Base-by-base conservation (phyloP, 2,797 vertebrate genomes). In the Neosilurus hyrtlii region DNA sequence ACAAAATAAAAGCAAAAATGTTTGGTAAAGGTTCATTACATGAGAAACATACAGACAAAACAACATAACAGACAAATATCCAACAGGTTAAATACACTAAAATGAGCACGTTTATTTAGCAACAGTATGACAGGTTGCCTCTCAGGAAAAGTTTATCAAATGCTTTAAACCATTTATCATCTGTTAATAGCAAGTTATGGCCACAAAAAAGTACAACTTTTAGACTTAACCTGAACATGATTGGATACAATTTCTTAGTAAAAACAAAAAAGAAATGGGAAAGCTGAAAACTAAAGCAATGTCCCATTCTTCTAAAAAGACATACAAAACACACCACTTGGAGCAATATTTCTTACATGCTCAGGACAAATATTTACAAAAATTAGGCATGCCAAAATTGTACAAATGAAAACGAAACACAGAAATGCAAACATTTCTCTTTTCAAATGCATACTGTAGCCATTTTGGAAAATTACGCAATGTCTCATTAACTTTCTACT, bases 241-340 rank as follows among this genome's bases (percentile, higher is more conserved):
- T 73, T 73, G 82, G 59, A 59, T 74, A 62, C 57, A 86, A 81
- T 72, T 62, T 82, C 80, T 73, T 79, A 52, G 63, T 86, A 65
- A 83, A 81, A 85, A 80, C 12, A 86, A 80, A 71, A 22, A 56
- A 8, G 61, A 51, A 73, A 81, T 9, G 70, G 81, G 61, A 67
- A 66, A 72, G 66, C 79, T 81, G 75, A 85, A 82, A 78, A 81
- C 85, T 78, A 73, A 85, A 86, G 78, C 74, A 86, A 67, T 56
- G 82, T 87, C 81, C 79, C 78, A 84, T 79, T 82, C 86, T 75
- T 88, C 89, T 88, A 82, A 80, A 81, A 59, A 87, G 86, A 86
- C 84, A 88, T 88, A 89, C 87, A 88, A 89, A 88, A 89, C 86
- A 85, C 88, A 89, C 87, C 88, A 87, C 79, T 84, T 83, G 84